Evolutionary conservation across 2,888 invertebrate species (phyloP).

Genomic region (Heliconius erato): DNA sequence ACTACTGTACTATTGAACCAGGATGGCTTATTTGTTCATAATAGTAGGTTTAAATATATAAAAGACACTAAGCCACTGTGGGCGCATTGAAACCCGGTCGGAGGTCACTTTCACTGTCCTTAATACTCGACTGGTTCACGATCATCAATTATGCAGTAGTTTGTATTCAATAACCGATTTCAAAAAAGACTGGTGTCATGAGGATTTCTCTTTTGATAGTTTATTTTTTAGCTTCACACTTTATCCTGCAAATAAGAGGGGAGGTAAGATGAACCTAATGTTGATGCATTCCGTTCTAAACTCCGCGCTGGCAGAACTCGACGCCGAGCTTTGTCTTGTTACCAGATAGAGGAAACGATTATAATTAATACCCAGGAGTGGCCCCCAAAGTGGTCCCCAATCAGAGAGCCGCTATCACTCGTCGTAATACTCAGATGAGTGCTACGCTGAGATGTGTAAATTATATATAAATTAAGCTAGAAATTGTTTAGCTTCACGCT

Average conservation of each 20-base stretch:
- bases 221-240: not conserved
- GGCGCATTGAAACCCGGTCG: slow-evolving; percentile 23
- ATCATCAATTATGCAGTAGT: slow-evolving; percentile 21
- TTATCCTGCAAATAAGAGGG: not conserved
- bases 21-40: not conserved
- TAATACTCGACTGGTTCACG: slow-evolving; percentile 31
- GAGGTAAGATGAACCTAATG: not conserved
- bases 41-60: not conserved
- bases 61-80: slow-evolving; percentile 6
- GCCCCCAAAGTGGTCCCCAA: too few species aligned
- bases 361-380: too few species aligned
- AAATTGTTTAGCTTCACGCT: too few species aligned
- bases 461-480: too few species aligned
- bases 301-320: too few species aligned
- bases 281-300: not conserved
- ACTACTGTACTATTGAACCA: too few species aligned
- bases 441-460: too few species aligned
- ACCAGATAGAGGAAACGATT: too few species aligned
- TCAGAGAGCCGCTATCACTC: too few species aligned
- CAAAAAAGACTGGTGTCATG: not conserved
- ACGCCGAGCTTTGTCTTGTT: too few species aligned
- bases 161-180: slow-evolving; percentile 12
- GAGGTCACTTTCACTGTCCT: slow-evolving; percentile 44
- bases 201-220: not conserved
- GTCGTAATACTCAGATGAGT: too few species aligned